Conservation (phyloP, 1,140 invertebrate genomes). For the Lamellibrachia luymesi region DNA sequence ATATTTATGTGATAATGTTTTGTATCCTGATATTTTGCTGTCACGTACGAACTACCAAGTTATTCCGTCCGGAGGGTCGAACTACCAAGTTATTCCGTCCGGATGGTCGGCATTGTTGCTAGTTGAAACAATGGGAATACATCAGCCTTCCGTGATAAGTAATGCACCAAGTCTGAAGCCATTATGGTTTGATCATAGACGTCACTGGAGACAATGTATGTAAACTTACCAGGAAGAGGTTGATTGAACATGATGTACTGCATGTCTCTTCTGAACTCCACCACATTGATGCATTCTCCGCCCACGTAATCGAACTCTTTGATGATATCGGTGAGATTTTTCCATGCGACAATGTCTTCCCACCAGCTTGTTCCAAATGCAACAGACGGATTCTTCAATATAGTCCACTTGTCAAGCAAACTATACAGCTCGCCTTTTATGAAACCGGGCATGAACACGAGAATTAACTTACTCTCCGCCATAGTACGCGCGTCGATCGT, state of each 20-base stretch:
- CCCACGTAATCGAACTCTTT: neutral
- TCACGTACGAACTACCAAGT: too few species aligned
- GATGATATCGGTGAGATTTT: neutral
- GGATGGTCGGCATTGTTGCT: too few species aligned
- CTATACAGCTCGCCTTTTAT: neutral
- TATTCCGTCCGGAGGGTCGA: too few species aligned
- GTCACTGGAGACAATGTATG: too few species aligned
- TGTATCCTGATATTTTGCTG: too few species aligned
- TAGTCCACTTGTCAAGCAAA: neutral
- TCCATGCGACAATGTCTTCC: neutral
- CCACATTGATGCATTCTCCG: neutral
- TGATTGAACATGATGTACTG: neutral
- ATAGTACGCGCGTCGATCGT: neutral
- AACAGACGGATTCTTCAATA: neutral
- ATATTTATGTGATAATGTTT: too few species aligned
- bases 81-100: too few species aligned
- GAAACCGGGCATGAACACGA: neutral
- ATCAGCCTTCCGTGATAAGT: too few species aligned
- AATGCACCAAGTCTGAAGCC: too few species aligned
- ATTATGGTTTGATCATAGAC: too few species aligned
- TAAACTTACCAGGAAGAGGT: neutral
- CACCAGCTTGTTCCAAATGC: neutral
- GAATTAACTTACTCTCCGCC: neutral
- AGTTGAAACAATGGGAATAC: too few species aligned
- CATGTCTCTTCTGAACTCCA: neutral